Conservation (phyloP, 2,113 vertebrate species). For the Catagonus wagneri region DNA sequence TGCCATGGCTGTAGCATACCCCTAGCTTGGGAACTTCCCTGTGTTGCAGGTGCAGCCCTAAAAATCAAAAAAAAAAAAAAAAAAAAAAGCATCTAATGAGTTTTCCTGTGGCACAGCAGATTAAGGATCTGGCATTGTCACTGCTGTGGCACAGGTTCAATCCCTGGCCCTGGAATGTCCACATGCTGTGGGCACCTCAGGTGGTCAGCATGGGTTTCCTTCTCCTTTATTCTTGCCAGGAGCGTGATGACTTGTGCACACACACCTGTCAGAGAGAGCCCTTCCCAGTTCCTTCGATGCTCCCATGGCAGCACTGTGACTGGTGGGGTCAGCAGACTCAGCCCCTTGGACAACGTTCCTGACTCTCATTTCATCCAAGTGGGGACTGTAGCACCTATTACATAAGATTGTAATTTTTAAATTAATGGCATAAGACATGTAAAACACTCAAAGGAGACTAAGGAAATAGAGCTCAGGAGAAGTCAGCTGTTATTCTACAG, state of each 20-base stretch:
- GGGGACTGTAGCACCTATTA: neutral
- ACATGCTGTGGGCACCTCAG: no score
- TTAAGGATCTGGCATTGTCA: no score
- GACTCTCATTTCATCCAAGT: neutral
- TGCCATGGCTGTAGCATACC: no score
- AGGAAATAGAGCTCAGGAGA: neutral
- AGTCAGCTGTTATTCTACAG: neutral
- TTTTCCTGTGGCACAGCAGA: no score
- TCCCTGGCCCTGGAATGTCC: no score
- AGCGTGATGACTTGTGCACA: accelerated
- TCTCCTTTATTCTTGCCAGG: neutral
- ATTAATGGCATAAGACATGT: neutral
- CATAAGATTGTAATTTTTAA: neutral
- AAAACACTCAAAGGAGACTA: neutral
- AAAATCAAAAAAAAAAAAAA: no score
- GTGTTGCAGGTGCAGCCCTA: no score
- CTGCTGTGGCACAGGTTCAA: no score
- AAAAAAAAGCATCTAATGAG: no score
- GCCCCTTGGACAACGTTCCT: neutral
- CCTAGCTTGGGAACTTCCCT: no score
- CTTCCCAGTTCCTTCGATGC: neutral
- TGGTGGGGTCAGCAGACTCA: neutral
- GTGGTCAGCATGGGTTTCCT: neutral
- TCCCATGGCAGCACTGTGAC: accelerated
- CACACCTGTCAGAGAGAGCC: neutral